Percentiles rank a stretch among this genome's conserved stretches.
Evolutionary conservation across 2,888 invertebrate genomes (phyloP).

Genomic region (Globia sparganii): DNA sequence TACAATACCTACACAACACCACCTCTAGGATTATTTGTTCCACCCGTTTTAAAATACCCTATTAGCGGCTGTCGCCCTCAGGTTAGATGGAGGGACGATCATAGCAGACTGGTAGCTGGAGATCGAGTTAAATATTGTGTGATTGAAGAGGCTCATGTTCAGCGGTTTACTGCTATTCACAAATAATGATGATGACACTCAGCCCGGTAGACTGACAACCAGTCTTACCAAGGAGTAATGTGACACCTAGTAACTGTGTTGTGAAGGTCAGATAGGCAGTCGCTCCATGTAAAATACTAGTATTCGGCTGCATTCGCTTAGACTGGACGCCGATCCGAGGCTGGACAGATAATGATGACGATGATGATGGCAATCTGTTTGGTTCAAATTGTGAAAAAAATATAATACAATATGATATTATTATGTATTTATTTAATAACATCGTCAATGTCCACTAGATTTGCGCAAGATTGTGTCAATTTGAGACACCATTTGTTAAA

Average conservation of each 20-base stretch:
- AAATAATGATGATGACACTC: background rate
- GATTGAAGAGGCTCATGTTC: no score
- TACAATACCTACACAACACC: no score
- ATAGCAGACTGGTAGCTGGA: background rate
- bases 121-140: background rate
- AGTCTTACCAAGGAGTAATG: background rate
- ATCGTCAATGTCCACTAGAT: conserved; percentile 17
- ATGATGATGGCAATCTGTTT: background rate
- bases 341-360: background rate
- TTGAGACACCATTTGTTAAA: conserved; percentile 51
- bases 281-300: background rate
- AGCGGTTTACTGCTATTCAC: background rate
- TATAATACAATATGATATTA: background rate
- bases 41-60: background rate
- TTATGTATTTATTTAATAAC: conserved; percentile 1
- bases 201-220: background rate
- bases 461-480: conserved; percentile 52
- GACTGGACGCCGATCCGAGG: background rate
- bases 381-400: background rate
- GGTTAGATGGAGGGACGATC: background rate
- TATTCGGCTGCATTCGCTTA: background rate
- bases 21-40: background rate
- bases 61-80: background rate
- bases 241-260: background rate
- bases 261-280: background rate